Evolutionary conservation across 30 jellyfish, hydroid and myxozoan genomes (phyloP), one percentile per base, ranked within the genome.

Genomic region (Aurelia coerulea): DNA sequence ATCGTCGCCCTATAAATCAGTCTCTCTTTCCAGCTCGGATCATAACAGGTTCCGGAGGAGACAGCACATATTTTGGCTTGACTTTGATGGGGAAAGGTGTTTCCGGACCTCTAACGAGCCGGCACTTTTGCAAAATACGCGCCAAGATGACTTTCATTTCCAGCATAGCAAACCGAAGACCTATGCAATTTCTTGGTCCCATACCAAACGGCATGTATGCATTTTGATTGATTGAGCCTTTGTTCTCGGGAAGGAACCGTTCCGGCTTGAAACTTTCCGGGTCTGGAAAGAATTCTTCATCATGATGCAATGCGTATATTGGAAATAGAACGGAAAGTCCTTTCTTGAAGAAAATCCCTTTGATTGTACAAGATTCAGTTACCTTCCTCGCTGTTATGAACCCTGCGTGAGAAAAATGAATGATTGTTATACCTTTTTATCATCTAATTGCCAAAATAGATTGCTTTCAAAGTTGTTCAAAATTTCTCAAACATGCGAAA

Each of bases 201-300:
- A 15, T 39, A 19, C 95, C 95, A 54, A 86, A 86, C 17, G 90
- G 95, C 78, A 86, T 37, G 52, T 86, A 86, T 8, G 95, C 74
- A 62, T 75, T 73, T 0, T 42, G 85, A 34, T 62, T 65, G 13
- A 86, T 86, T 53, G 86, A 56, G 65, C 78, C 84, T 29, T 66
- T 74, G 70, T 86, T 76, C 71, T 84, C 93, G 1, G 93, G 93
- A 13, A 84, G 84, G 46, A 84, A 84, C 32, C 93, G 81, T 53
- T 86, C 95, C 62, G 95, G 95, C n/a, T 76, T 86, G 84, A 63
- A 86, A 46, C 19, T 33, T n/a, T 86, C 90, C 29, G 95, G 90
- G 18, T 86, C 89, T 11, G 86, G 52, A 83, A 83, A 86, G 75
- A 31, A 86, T 51, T 53, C 62, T 54, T 86, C 89, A 53, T 86